These are phyloP conservation scores for Lycocerus yunnanus DNA, from an alignment of 2,888 invertebrate genomes.

Conservation along the genomic window DNA sequence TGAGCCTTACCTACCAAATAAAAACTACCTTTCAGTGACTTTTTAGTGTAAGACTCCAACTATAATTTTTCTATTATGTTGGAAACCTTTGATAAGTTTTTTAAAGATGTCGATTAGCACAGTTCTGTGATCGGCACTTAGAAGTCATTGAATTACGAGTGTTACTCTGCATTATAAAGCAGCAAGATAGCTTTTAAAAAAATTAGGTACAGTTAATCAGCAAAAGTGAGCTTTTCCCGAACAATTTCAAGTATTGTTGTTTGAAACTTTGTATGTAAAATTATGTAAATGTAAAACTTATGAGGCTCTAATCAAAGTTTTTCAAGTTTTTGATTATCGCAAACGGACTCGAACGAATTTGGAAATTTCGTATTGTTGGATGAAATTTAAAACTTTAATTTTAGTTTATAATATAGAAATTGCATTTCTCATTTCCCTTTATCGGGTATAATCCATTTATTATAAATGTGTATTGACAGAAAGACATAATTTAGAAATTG, in stretches of 20 bases:
- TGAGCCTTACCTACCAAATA: not conserved
- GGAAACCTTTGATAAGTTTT: too few relatives aligned
- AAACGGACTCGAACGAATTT: not conserved
- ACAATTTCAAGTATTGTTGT: too few relatives aligned
- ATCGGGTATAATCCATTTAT: not conserved
- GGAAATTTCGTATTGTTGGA: not conserved
- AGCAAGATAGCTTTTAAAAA: too few relatives aligned
- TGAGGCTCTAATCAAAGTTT: not conserved
- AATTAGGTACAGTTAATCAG: too few relatives aligned
- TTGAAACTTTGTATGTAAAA: not conserved
- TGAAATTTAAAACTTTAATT: not conserved
- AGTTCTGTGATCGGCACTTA: too few relatives aligned
- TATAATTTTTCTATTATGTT: too few relatives aligned
- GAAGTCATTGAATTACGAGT: too few relatives aligned
- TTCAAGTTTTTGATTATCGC: not conserved
- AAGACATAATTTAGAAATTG: slow-evolving; percentile 9
- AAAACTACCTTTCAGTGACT: too few relatives aligned
- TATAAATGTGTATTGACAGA: not conserved
- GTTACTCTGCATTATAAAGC: too few relatives aligned
- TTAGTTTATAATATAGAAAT: not conserved
- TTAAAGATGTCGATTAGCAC: too few relatives aligned
- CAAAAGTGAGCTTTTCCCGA: too few relatives aligned
- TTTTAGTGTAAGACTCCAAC: too few relatives aligned
- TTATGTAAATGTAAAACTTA: not conserved
- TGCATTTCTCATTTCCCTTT: not conserved